Evolutionary conservation across 1,140 invertebrate genomes (phyloP).

Genomic region (Planococcus citri): DNA sequence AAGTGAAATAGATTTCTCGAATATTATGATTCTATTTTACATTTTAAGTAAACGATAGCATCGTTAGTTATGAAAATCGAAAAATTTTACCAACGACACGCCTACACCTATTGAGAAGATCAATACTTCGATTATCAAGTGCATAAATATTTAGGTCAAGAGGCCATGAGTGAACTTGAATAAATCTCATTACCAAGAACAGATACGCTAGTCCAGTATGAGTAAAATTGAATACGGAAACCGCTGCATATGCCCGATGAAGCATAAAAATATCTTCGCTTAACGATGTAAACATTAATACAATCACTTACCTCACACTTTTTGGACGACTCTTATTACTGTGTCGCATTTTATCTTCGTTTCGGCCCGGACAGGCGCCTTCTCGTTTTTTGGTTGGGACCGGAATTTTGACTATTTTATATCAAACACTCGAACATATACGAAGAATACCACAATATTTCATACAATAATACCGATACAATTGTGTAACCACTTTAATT

Average conservation of each 20-base stretch:
- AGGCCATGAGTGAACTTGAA: conserved; percentile 20
- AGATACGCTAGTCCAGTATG: neutral
- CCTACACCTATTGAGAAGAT: conserved; percentile 8
- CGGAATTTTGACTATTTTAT: conserved; percentile 39
- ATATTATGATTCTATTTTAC: no score
- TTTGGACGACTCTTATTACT: conserved; percentile 36
- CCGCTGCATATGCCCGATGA: neutral
- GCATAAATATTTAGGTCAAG: conserved; percentile 15
- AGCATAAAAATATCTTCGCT: neutral
- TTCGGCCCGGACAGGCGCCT: conserved; percentile 40
- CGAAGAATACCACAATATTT: conserved; percentile 14
- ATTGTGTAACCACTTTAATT: neutral
- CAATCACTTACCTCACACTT: conserved; percentile 32
- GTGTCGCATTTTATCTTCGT: conserved; percentile 37
- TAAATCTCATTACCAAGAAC: conserved; percentile 15
- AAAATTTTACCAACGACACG: conserved; percentile 12
- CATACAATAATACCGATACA: neutral
- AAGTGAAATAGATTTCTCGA: neutral
- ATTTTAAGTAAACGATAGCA: neutral
- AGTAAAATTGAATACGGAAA: neutral
- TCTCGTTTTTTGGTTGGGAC: conserved; percentile 43
- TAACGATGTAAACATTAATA: neutral
- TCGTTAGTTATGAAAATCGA: neutral
- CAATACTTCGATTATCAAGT: conserved; percentile 19
- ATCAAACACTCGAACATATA: conserved; percentile 19